These are phyloP conservation scores for Rhagonycha lutea DNA, from an alignment of 2,888 invertebrate genomes.

Conservation along the genomic window DNA sequence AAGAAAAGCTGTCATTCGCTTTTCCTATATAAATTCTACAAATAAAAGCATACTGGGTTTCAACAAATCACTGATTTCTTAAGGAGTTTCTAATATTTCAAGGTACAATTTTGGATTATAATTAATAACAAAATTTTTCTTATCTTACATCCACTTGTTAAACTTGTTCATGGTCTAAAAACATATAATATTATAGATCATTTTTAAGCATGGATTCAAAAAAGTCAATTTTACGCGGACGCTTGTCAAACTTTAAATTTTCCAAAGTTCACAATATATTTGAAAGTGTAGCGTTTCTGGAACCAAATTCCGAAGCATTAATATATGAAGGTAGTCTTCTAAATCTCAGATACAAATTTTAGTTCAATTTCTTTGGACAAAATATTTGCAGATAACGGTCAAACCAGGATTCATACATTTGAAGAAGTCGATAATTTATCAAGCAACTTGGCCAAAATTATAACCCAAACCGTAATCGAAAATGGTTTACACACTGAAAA, in stretches of 20 bases:
- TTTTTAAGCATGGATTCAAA: background rate
- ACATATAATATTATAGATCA: too few species aligned
- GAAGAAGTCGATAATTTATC: conserved; percentile 60
- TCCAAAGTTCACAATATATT: background rate
- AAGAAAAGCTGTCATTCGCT: too few species aligned
- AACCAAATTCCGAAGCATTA: background rate
- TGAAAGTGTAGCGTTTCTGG: background rate
- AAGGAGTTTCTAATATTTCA: too few species aligned
- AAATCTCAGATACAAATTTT: background rate
- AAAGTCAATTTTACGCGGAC: background rate
- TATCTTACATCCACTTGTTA: too few species aligned
- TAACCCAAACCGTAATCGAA: conserved; percentile 55
- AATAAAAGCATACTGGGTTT: too few species aligned
- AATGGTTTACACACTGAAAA: conserved; percentile 58
- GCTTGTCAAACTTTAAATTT: background rate
- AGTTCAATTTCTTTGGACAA: background rate
- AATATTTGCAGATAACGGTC: conserved; percentile 40
- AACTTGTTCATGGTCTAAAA: too few species aligned
- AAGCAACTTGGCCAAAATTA: conserved; percentile 62
- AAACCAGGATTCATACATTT: conserved; percentile 54
- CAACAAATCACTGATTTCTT: too few species aligned
- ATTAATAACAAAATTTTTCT: too few species aligned
- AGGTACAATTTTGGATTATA: too few species aligned
- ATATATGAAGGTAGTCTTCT: background rate
- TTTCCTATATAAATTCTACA: too few species aligned